Evolutionary conservation across 2,888 invertebrate species (phyloP), one percentile per base, ranked within the genome.

Genomic region (Craniophora ligustri): DNA sequence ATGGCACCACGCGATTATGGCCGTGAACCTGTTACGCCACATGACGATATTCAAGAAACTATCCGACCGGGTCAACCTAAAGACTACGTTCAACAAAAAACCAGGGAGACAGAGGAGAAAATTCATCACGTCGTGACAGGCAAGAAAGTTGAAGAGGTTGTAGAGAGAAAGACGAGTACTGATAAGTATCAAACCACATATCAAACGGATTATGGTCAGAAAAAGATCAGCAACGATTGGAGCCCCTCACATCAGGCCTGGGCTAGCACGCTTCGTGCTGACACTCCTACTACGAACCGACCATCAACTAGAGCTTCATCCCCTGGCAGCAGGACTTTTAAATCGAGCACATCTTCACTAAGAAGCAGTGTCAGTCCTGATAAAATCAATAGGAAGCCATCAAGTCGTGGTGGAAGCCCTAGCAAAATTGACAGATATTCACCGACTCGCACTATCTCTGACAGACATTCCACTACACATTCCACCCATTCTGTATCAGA

Each of bases 211-310:
- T 95, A 89, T 67, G 88, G 90, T 3, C 94, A 91, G 40, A 95
- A 93, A 65, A 92, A 91, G 68, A 94, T 95, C 15, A 95, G 95
- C 65, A 94, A 94, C 30, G 96, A 96, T 48, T 92, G 94, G 72
- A 96, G 96, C 78, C 95, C 96, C 0, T 94, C 96, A 1, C 97
- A 97, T 77, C 95, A 96, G 67, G 96, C 96, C 0, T 97, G 97
- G 92, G 97, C 96, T 0, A 95, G 96, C 51, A 95, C 96, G 4
- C 87, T 97, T 38, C 94, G 97, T 21, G 94, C 96, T 56, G 94
- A 95, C 28, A 95, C 95, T 44, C 95, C 95, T 1, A 91, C 94
- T 35, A 86, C 94, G 1, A 87, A 91, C n/a, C 86, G 89, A 3
- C 85, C 89, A 3, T 84, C 93, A 34, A 86, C 91, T 5, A 94